Evolutionary conservation across 2,113 vertebrate genomes (phyloP).

Genomic region (Natator depressus): DNA sequence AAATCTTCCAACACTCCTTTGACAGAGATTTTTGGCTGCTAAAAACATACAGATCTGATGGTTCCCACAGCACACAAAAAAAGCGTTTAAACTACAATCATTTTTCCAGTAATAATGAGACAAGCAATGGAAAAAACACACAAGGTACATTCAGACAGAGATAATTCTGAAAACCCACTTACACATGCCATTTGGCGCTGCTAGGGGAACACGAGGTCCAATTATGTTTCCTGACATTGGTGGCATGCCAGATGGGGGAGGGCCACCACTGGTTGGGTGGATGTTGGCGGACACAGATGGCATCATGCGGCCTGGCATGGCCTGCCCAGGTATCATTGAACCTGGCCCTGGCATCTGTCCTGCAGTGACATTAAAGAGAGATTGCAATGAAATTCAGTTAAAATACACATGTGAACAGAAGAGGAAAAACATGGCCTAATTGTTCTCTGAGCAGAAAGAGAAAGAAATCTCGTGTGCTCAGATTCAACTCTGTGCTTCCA

Average conservation of each 20-base stretch:
- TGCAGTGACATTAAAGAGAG: conserved; percentile 48
- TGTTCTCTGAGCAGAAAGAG: rapidly evolving
- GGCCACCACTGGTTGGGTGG: conserved; percentile 67
- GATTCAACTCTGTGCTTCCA: rapidly evolving
- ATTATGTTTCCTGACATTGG: conserved; percentile 80
- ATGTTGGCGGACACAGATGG: conserved; percentile 77
- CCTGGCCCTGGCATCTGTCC: conserved; percentile 87
- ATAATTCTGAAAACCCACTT: conserved; percentile 67
- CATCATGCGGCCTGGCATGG: conserved; percentile 89
- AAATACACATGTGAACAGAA: rapidly evolving
- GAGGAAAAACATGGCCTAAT: neutral
- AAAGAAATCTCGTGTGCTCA: rapidly evolving
- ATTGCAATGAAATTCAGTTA: rapidly evolving
- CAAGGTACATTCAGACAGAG: rapidly evolving
- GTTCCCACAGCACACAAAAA: rapidly evolving
- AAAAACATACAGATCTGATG: rapidly evolving
- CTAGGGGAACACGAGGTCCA: conserved; percentile 88
- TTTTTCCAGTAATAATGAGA: neutral
- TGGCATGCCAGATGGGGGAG: conserved; percentile 70
- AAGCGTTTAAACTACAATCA: rapidly evolving
- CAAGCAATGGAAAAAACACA: rapidly evolving
- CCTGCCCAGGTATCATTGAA: conserved; percentile 79
- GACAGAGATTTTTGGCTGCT: neutral
- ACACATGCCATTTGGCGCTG: conserved; percentile 96
- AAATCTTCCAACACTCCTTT: conserved; percentile 1